Evolutionary conservation across 2,888 invertebrate species (phyloP).

Genomic region (Mycalesis mineus): DNA sequence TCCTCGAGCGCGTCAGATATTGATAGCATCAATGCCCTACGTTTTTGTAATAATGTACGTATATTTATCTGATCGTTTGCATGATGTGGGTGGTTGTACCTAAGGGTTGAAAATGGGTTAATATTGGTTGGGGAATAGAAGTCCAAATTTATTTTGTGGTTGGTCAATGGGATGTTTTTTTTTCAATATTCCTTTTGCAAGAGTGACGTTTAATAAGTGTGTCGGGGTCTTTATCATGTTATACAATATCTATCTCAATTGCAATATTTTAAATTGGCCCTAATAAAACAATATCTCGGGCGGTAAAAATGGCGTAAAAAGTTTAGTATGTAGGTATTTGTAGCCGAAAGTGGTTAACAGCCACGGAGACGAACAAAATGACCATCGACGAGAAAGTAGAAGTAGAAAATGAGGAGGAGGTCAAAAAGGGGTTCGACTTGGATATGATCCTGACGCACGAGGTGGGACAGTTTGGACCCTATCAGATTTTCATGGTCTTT

Average conservation of each 20-base stretch:
- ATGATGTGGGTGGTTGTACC: no score
- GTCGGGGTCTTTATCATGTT: not conserved
- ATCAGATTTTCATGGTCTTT: constrained; percentile 57
- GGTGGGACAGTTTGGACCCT: constrained; percentile 64
- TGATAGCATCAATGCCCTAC: no score
- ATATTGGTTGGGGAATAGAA: no score
- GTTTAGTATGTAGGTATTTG: not conserved
- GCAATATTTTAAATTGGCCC: constrained; percentile 10
- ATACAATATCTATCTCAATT: not conserved
- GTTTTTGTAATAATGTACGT: no score
- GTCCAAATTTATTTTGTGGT: no score
- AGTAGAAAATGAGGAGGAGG: constrained; percentile 10
- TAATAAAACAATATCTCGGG: constrained; percentile 12
- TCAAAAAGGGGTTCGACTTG: constrained; percentile 44
- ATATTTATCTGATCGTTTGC: no score
- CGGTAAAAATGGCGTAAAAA: not conserved
- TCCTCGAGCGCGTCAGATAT: no score
- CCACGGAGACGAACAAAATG: constrained; percentile 30
- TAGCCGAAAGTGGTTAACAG: not conserved
- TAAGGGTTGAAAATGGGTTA: no score
- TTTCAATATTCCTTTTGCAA: no score
- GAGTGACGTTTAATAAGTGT: not conserved
- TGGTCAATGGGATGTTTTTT: no score
- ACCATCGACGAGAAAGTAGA: constrained; percentile 42
- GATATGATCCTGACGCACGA: constrained; percentile 60